Conservation (phyloP, 37 sponge, comb jelly and placozoan species). For the Theonella swinhoei region DNA sequence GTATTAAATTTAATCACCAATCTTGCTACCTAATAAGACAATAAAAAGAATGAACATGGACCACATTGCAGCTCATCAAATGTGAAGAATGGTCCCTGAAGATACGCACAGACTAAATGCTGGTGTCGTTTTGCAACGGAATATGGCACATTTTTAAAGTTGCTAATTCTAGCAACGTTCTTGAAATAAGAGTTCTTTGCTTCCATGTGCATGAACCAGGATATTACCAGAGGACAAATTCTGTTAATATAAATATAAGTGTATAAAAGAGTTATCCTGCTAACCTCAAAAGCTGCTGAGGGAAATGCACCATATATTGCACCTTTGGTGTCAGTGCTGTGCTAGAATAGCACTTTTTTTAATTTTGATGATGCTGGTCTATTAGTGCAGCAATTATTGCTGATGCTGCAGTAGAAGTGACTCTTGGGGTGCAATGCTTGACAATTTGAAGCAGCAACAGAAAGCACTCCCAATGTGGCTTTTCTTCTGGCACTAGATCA, state of each 20-base stretch:
- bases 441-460: constrained; percentile 15
- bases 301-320: constrained; percentile 45
- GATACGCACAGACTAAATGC: constrained; percentile 21
- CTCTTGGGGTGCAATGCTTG: not conserved
- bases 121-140: constrained; percentile 21
- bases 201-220: constrained; percentile 37
- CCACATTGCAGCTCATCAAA: constrained; percentile 30
- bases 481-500: constrained; percentile 9
- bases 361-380: not conserved
- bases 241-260: not conserved
- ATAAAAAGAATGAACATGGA: no score
- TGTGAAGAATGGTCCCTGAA: constrained; percentile 33
- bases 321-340: constrained; percentile 2
- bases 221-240: constrained; percentile 14
- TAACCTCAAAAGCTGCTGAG: not conserved
- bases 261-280: not conserved
- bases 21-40: no score
- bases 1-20: no score
- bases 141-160: no score
- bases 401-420: not conserved
- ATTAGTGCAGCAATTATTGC: not conserved
- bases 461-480: no score
- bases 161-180: constrained; percentile 13
- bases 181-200: constrained; percentile 42
- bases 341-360: constrained; percentile 7